Evolutionary conservation across 2,113 vertebrate genomes (phyloP).

Genomic region (Corydoras sp.): DNA sequence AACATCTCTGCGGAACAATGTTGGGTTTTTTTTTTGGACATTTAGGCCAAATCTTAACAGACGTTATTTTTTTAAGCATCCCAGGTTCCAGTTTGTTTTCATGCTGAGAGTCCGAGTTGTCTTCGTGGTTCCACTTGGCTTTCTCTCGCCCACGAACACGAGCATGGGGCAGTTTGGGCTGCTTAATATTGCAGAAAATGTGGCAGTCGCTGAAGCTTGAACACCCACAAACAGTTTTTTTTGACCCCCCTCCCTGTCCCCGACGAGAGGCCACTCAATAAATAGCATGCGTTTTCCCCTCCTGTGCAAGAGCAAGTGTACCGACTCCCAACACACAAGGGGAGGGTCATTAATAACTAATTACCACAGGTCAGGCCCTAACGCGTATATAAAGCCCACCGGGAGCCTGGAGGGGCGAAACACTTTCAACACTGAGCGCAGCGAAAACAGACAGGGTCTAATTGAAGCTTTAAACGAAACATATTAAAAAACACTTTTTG

Average conservation of each 20-base stretch:
- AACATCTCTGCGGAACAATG: neutral
- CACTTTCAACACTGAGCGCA: conserved; percentile 36
- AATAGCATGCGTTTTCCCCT: conserved; percentile 48
- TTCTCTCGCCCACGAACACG: neutral
- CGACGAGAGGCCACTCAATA: conserved; percentile 55
- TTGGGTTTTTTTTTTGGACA: neutral
- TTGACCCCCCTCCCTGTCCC: conserved; percentile 12
- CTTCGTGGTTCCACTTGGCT: conserved; percentile 21
- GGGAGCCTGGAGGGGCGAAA: conserved; percentile 48
- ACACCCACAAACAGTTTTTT: conserved; percentile 24
- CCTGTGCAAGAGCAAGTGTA: conserved; percentile 66
- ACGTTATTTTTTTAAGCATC: conserved; percentile 13
- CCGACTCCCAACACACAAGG: conserved; percentile 63
- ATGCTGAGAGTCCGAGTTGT: conserved; percentile 29
- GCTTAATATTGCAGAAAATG: conserved; percentile 45
- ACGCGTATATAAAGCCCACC: conserved; percentile 72
- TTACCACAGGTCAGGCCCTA: conserved; percentile 76
- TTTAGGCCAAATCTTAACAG: conserved; percentile 1
- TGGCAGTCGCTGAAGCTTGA: conserved; percentile 24
- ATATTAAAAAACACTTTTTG: neutral
- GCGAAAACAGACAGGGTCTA: conserved; percentile 8
- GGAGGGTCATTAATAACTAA: conserved; percentile 85
- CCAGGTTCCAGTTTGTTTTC: conserved; percentile 23
- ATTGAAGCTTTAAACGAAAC: neutral
- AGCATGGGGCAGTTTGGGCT: conserved; percentile 26